Percentiles rank a stretch among this genome's conserved stretches.
phyloP scores from a whole-genome alignment of 2,113 vertebrate species.

The Platichthys stellatus region DNA sequence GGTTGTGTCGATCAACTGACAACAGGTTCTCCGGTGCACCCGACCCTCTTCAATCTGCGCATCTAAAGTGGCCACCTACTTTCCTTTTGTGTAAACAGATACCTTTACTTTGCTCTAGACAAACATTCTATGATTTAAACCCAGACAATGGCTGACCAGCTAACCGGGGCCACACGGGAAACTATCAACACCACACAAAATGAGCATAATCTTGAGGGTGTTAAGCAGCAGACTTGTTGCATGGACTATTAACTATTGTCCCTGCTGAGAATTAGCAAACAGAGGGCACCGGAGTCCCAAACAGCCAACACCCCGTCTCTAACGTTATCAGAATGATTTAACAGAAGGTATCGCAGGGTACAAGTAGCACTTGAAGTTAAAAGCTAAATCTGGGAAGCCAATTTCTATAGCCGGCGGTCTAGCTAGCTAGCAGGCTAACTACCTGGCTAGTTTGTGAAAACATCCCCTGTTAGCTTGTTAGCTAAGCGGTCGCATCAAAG shows the following conservation, averaged over 20 bases:
- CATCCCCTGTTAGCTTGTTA: conserved; percentile 76
- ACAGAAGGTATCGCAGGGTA: background rate
- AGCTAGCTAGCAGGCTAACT: conserved; percentile 57
- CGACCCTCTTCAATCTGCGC: conserved; percentile 9
- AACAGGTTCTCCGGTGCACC: conserved; percentile 24
- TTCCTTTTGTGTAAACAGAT: no score
- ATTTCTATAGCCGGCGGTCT: background rate
- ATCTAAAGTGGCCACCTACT: conserved; percentile 31
- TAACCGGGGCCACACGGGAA: no score
- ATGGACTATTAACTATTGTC: conserved; percentile 60
- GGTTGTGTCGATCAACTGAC: conserved; percentile 61
- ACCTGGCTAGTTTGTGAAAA: conserved; percentile 63
- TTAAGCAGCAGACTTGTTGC: conserved; percentile 67
- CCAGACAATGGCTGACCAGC: background rate
- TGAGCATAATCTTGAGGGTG: conserved; percentile 21
- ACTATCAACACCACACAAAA: background rate
- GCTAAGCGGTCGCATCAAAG: conserved; percentile 60
- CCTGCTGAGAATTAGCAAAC: conserved; percentile 28
- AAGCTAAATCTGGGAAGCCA: background rate
- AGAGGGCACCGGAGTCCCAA: background rate
- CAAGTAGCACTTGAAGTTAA: background rate
- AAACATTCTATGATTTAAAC: no score
- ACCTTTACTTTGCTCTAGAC: no score
- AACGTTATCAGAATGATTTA: background rate
- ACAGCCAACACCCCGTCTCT: conserved; percentile 16